phyloP scores from a whole-genome alignment of 2,888 invertebrate species.

The Phania funesta region DNA sequence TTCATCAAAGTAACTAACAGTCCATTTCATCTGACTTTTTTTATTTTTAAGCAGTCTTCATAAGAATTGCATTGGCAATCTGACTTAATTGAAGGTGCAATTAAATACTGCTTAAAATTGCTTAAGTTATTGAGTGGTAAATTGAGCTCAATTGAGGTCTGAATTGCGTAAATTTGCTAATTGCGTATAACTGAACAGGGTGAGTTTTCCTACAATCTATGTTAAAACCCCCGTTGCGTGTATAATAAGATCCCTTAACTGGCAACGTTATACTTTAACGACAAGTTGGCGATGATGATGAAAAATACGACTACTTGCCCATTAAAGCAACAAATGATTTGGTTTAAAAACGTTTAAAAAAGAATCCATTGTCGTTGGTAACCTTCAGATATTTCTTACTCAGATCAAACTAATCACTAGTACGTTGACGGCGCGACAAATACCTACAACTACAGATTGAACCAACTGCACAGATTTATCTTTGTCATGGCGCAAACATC shows the following conservation, averaged over 20 bases:
- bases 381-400: constrained; percentile 43
- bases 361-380: constrained; percentile 15
- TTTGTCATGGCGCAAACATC: constrained; percentile 35
- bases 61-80: too few species aligned
- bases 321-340: constrained; percentile 38
- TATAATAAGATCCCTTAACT: not conserved
- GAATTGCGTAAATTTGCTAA: too few species aligned
- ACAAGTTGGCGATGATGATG: not conserved
- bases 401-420: constrained; percentile 9
- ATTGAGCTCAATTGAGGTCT: too few species aligned
- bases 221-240: too few species aligned
- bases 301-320: not conserved
- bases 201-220: too few species aligned
- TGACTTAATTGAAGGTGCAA: too few species aligned
- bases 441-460: not conserved
- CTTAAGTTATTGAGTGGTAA: too few species aligned
- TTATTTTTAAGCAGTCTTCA: too few species aligned
- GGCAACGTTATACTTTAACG: not conserved
- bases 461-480: constrained; percentile 52
- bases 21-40: too few species aligned
- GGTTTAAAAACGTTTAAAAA: constrained; percentile 1
- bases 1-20: too few species aligned
- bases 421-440: not conserved
- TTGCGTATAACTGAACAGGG: too few species aligned
- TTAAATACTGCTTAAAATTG: too few species aligned